Percentiles rank a stretch among this genome's conserved stretches.
These are phyloP conservation scores for Syrrhaptes paradoxus DNA, from an alignment of 2,113 vertebrate genomes.

Conservation along the genomic window DNA sequence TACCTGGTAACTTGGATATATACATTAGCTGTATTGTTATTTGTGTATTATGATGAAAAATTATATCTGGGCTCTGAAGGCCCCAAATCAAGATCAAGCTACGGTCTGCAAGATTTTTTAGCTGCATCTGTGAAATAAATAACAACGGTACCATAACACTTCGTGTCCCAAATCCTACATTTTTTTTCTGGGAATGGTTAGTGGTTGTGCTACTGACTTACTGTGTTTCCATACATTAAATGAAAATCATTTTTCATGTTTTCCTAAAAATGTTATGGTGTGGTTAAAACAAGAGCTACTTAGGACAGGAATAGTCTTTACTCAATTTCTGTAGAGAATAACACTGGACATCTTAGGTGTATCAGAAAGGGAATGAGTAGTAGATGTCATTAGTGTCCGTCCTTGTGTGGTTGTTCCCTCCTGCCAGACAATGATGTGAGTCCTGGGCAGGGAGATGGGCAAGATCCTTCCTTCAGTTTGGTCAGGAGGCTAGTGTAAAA, in stretches of 20 bases:
- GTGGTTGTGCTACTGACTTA: neutral
- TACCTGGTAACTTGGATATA: neutral
- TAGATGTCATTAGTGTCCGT: neutral
- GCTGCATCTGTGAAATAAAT: neutral
- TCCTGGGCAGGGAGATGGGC: neutral
- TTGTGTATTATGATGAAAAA: neutral
- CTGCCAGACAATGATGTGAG: fast-evolving
- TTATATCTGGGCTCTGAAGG: neutral
- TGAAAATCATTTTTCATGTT: neutral
- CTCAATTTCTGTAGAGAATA: neutral
- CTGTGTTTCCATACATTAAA: neutral
- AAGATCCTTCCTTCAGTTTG: neutral
- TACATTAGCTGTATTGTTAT: neutral
- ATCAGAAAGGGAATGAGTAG: neutral
- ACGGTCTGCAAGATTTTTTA: neutral
- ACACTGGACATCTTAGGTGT: neutral
- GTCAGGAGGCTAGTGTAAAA: neutral
- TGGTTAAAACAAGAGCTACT: neutral
- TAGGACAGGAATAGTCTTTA: neutral
- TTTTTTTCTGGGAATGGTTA: neutral
- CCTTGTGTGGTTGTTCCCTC: neutral
- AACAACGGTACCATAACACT: neutral
- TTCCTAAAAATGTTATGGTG: neutral
- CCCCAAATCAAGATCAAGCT: neutral
- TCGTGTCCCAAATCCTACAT: neutral